Evolutionary conservation across 2,797 vertebrate species (phyloP), one percentile per base, ranked within the genome.

Genomic region (Myripristis jacobus): DNA sequence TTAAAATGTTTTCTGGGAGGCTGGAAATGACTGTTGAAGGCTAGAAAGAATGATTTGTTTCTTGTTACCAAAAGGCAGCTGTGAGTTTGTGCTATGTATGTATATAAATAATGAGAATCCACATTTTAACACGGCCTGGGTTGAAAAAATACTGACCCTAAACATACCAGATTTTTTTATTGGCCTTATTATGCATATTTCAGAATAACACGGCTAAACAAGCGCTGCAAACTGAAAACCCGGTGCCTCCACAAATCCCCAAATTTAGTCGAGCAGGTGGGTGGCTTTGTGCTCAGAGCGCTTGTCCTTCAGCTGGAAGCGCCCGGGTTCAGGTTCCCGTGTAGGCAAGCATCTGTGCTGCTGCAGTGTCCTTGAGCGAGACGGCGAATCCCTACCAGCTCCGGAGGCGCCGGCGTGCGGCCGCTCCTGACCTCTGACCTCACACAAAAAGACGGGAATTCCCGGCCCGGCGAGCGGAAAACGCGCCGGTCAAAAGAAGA

Each of bases 351-450:
- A 11, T 77, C n/a, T 22, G 1, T 1, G 8, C 18, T 43, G 21
- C 1, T 9, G 18, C 54, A 21, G 25, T 46, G 47, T 66, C 16
- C 31, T 73, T 57, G 38, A 70, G 48, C 12, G 21, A 79, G 67
- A 3, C 15, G n/a, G 13, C 24, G 36, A 38, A 29, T 19, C 22
- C 73, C 21, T 62, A 10, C 27, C 47, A 13, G 48, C 38, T 63
- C 6, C 7, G 22, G 36, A 11, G 10, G 36, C 11, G 36, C 36
- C 3, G 36, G 10, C 6, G 27, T 29, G 27, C 6, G 6, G 27
- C 27, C 6, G 75, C 55, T 58, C 70, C 25, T 65, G 60, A 80
- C 53, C 5, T 66, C 38, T 48, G 61, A 44, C 69, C 70, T 74
- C 68, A 81, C 31, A 38, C 6, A 52, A 1, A 38, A 9, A 41